A percentile compares a stretch with the other conserved stretches of the same genome.
These are phyloP conservation scores for Cheirogaleus medius DNA, from an alignment of 2,113 vertebrate genomes.

Conservation along the genomic window DNA sequence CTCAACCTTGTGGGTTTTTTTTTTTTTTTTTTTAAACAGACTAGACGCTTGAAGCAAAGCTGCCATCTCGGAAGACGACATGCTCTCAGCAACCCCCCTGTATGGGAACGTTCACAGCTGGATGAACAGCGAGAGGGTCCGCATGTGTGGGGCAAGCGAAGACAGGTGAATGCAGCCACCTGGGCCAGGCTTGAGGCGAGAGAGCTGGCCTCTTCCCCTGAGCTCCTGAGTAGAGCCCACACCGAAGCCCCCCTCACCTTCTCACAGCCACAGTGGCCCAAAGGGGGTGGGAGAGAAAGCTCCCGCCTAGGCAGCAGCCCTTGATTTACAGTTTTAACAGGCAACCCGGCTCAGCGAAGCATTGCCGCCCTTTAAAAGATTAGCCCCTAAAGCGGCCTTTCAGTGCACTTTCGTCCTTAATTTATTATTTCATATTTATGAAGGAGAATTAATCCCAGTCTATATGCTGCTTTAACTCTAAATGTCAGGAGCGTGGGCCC, in stretches of 20 bases:
- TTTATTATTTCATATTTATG: conserved; percentile 83
- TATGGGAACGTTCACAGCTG: conserved; percentile 93
- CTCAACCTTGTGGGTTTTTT: conserved; percentile 76
- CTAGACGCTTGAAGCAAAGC: conserved; percentile 81
- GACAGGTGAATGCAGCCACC: conserved; percentile 87
- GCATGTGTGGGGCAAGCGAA: conserved; percentile 92
- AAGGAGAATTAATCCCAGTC: conserved; percentile 78
- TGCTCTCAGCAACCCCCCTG: conserved; percentile 92
- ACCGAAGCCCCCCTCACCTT: not conserved
- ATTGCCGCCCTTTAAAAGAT: conserved; percentile 82
- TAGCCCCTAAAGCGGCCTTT: conserved; percentile 82
- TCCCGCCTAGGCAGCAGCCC: conserved; percentile 50
- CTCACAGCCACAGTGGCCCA: conserved; percentile 14
- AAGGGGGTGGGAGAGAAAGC: not conserved
- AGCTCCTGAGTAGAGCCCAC: not conserved
- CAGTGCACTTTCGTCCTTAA: conserved; percentile 80
- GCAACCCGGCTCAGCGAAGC: conserved; percentile 81
- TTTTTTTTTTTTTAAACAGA: conserved; percentile 79
- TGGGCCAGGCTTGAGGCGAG: not conserved
- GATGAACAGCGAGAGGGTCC: conserved; percentile 92
- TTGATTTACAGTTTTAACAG: conserved; percentile 83
- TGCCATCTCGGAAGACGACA: conserved; percentile 86
- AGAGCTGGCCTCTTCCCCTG: not conserved
- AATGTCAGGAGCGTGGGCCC: conserved; percentile 64
- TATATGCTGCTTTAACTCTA: conserved; percentile 71